These are phyloP conservation scores for Silurus lanzhouensis DNA, from an alignment of 2,797 vertebrate genomes.

Conservation along the genomic window DNA sequence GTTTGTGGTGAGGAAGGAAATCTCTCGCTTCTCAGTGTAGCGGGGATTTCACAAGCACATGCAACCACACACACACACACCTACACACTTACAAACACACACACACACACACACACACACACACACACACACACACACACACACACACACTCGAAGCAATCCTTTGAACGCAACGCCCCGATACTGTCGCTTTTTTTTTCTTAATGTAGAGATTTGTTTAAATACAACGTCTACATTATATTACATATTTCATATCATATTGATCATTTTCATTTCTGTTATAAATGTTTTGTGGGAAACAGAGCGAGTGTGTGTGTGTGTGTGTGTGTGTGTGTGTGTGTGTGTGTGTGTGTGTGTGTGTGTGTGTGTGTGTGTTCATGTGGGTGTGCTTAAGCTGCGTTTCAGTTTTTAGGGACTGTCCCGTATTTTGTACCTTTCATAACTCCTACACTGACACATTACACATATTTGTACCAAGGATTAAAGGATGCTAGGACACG, in stretches of 20 bases:
- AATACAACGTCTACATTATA: neutral
- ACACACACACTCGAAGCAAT: constrained; percentile 14
- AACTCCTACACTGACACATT: constrained; percentile 14
- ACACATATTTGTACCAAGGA: neutral
- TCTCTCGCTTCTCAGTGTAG: constrained; percentile 39
- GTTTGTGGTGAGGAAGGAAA: constrained; percentile 50
- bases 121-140: constrained; percentile 14
- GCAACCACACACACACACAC: constrained; percentile 26
- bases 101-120: constrained; percentile 18
- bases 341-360: constrained; percentile 9
- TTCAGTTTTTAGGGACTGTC: constrained; percentile 27
- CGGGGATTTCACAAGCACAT: constrained; percentile 59
- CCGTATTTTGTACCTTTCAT: constrained; percentile 15
- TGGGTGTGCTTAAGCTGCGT: constrained; percentile 13
- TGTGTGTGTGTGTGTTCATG: constrained; percentile 5
- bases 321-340: constrained; percentile 12
- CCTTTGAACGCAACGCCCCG: neutral
- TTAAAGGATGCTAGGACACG: neutral
- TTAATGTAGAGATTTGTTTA: neutral
- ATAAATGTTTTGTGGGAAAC: neutral
- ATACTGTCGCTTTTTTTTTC: neutral
- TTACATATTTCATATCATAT: neutral
- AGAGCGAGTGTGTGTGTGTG: neutral
- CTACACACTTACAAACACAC: constrained; percentile 1
- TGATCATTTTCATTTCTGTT: neutral